Percentiles rank a stretch among this genome's conserved stretches.
These are phyloP conservation scores for Pipistrellus pipistrellus DNA, from an alignment of 2,797 vertebrate species.

Conservation along the genomic window DNA sequence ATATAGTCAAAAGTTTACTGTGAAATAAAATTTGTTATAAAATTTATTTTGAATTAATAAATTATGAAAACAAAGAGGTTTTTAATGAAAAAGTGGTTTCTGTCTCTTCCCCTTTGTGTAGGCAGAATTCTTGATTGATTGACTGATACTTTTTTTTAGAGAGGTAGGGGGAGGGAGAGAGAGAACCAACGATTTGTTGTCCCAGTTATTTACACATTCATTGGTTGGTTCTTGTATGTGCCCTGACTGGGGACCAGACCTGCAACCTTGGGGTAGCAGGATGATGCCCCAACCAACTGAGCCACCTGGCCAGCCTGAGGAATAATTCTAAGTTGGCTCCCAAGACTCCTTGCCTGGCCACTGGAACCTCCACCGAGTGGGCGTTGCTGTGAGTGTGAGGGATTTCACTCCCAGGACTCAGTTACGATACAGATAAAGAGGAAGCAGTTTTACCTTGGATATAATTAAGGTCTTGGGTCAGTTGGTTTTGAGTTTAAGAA, in stretches of 20 bases:
- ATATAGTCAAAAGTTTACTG: not conserved
- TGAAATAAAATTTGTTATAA: not conserved
- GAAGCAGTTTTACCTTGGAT: not conserved
- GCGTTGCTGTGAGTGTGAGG: not conserved
- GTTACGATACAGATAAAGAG: not conserved
- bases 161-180: not conserved
- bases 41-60: conserved; percentile 46
- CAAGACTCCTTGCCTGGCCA: not conserved
- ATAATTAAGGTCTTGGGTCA: not conserved
- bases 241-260: not conserved
- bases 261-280: not conserved
- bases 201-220: not conserved
- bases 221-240: not conserved
- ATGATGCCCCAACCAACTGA: not conserved
- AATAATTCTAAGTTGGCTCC: not conserved
- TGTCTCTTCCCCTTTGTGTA: not conserved
- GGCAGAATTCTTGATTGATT: not conserved
- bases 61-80: not conserved
- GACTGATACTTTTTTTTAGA: not conserved
- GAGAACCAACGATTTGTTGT: not conserved
- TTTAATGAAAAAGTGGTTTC: not conserved
- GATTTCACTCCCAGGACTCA: not conserved
- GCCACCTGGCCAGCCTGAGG: not conserved
- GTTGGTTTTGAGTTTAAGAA: not conserved
- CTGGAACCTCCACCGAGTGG: not conserved